A percentile compares a stretch with the other conserved stretches of the same genome.
phyloP scores from a whole-genome alignment of 2,888 invertebrate species.

The Pilophorus perplexus region DNA sequence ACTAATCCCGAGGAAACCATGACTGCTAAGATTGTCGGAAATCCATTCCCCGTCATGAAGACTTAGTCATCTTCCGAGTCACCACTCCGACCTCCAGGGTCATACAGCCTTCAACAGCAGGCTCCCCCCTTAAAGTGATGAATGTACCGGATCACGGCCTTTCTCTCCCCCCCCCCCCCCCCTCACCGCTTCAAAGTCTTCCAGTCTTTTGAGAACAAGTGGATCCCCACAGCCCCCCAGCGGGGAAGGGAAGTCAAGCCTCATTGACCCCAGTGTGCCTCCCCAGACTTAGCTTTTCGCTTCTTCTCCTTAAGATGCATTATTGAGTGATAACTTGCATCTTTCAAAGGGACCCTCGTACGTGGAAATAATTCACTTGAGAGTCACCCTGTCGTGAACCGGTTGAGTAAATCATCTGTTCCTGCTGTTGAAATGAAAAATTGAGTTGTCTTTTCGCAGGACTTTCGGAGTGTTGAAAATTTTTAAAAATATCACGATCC shows the following conservation, averaged over 20 bases:
- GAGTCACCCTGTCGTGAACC: too few species aligned
- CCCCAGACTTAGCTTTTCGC: background rate
- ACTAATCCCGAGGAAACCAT: too few species aligned
- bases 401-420: too few species aligned
- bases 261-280: conserved; percentile 29
- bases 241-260: conserved; percentile 26
- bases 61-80: conserved; percentile 19
- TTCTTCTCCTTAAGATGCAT: conserved; percentile 26
- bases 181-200: background rate
- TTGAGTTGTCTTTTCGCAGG: too few species aligned
- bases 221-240: background rate
- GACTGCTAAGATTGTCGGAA: too few species aligned
- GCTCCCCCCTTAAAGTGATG: conserved; percentile 16
- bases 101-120: conserved; percentile 27
- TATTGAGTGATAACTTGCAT: conserved; percentile 38
- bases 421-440: too few species aligned
- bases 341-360: background rate
- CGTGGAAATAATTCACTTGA: conserved; percentile 5
- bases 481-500: too few species aligned
- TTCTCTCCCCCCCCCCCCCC: background rate
- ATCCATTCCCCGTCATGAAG: too few species aligned
- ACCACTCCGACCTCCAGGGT: background rate
- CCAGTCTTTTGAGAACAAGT: conserved; percentile 30
- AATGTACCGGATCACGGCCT: conserved; percentile 30
- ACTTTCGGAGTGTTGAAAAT: too few species aligned